These are phyloP conservation scores for Syngnathus acus DNA, from an alignment of 2,797 vertebrate genomes.

Conservation along the genomic window DNA sequence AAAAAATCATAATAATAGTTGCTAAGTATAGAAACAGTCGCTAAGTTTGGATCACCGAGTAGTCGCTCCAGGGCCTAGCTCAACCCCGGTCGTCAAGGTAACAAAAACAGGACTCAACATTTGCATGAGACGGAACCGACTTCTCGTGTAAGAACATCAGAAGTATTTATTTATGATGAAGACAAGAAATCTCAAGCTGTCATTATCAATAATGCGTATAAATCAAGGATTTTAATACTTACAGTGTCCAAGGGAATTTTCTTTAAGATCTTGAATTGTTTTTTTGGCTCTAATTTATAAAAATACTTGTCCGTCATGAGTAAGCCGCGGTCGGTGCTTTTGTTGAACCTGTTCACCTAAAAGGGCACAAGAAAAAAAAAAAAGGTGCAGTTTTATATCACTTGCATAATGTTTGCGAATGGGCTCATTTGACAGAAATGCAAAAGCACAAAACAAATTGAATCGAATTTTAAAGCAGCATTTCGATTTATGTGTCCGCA, in stretches of 20 bases:
- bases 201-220: background rate
- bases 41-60: too few relatives aligned
- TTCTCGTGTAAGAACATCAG: background rate
- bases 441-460: background rate
- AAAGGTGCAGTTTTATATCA: background rate
- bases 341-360: slow-evolving; percentile 84
- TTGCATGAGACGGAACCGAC: background rate
- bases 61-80: too few relatives aligned
- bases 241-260: slow-evolving; percentile 72
- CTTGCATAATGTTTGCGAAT: background rate
- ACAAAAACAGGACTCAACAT: background rate
- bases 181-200: background rate
- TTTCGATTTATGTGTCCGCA: background rate
- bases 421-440: background rate
- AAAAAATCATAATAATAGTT: too few relatives aligned
- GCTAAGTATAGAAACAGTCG: too few relatives aligned
- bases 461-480: background rate
- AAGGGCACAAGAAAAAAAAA: background rate
- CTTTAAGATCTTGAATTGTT: slow-evolving; percentile 80
- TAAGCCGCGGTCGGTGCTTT: slow-evolving; percentile 78
- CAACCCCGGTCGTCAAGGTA: too few relatives aligned
- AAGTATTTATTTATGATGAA: too few relatives aligned
- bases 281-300: slow-evolving; percentile 83
- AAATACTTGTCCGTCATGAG: slow-evolving; percentile 82
- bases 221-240: slow-evolving; percentile 50